These are phyloP conservation scores for Poicephalus gulielmi DNA, from an alignment of 2,113 vertebrate species.

Conservation along the genomic window DNA sequence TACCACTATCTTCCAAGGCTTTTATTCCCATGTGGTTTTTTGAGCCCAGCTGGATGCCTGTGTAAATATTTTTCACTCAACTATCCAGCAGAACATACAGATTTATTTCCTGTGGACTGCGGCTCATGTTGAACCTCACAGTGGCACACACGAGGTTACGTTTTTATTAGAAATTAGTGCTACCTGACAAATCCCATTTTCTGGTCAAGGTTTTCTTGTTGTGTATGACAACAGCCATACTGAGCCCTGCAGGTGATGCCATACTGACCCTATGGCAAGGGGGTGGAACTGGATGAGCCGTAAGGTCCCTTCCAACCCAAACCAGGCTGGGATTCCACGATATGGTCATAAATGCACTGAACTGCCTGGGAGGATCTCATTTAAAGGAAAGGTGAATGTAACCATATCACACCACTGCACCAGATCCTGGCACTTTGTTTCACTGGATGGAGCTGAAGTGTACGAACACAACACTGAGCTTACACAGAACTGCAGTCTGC, in stretches of 20 bases:
- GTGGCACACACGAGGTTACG: background rate
- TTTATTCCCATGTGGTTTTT: background rate
- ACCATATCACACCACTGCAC: background rate
- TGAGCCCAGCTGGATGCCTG: background rate
- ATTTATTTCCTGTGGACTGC: background rate
- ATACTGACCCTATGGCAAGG: background rate
- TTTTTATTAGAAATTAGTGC: slow-evolving; percentile 1
- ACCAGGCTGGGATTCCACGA: background rate
- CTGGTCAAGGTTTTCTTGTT: background rate
- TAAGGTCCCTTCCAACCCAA: background rate
- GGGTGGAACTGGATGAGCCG: background rate
- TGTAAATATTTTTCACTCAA: background rate
- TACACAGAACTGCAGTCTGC: background rate
- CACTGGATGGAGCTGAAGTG: background rate
- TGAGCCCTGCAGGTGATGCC: background rate
- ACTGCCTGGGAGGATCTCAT: background rate
- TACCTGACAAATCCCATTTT: background rate
- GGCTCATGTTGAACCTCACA: background rate
- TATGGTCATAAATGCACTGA: rapidly evolving
- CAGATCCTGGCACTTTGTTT: background rate
- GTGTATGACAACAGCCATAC: rapidly evolving
- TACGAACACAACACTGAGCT: background rate
- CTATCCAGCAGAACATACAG: background rate
- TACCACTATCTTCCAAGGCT: background rate
- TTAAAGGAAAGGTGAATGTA: background rate